Percentiles rank a stretch among this genome's conserved stretches.
Conservation (phyloP, 2,888 invertebrate species). For the Eumerus sabulonum region DNA sequence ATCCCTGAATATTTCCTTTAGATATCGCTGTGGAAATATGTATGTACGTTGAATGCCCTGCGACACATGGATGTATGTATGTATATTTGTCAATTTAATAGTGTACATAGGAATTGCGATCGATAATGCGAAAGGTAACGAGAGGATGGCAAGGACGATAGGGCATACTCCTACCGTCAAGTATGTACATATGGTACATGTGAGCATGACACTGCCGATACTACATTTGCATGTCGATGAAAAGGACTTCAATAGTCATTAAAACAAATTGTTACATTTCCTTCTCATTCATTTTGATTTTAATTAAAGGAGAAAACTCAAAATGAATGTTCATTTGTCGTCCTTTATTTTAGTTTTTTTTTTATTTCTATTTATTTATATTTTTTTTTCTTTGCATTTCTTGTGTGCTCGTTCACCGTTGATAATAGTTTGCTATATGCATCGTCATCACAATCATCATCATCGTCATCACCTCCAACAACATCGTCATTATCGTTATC, state of each 20-base stretch:
- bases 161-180: neutral
- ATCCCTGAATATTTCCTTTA: conserved; percentile 11
- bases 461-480: too few relatives aligned
- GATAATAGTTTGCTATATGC: conserved; percentile 40
- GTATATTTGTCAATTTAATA: neutral
- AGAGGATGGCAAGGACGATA: conserved; percentile 37
- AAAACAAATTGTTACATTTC: conserved; percentile 68
- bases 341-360: neutral
- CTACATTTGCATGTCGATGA: conserved; percentile 56
- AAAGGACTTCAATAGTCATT: conserved; percentile 68
- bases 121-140: conserved; percentile 64
- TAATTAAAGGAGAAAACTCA: conserved; percentile 68
- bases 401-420: conserved; percentile 23
- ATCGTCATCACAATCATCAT: neutral
- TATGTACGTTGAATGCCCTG: too few relatives aligned
- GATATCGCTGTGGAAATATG: too few relatives aligned
- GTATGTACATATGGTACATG: neutral
- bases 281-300: conserved; percentile 67
- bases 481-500: too few relatives aligned
- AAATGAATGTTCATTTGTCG: conserved; percentile 61
- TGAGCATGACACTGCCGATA: neutral
- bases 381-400: conserved; percentile 17
- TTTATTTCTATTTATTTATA: conserved; percentile 37
- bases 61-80: conserved; percentile 15
- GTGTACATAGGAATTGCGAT: conserved; percentile 30